Evolutionary conservation across 2,113 vertebrate species (phyloP), one percentile per base, ranked within the genome.

Genomic region (Burhinus oedicnemus): DNA sequence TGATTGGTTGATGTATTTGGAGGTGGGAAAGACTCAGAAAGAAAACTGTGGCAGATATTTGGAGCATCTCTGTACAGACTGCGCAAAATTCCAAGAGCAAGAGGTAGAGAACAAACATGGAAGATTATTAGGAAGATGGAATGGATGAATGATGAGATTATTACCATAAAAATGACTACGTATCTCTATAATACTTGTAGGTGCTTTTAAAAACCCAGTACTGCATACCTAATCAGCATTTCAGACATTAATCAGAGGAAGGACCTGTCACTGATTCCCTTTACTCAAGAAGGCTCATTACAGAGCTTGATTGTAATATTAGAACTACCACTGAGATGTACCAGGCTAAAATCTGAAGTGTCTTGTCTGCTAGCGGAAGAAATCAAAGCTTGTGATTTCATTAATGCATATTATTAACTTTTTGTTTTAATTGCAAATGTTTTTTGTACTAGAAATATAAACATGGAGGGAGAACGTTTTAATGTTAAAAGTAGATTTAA

Each of bases 251-350:
- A 93, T 95, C 93, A 97, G 77, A 78, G 8, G 9, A 89, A 96
- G 47, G 22, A 89, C 60, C 32, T 86, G 54, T 88, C 75, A 90
- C 72, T 92, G 86, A 95, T 92, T 95, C 45, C 8, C 9, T 84
- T 94, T 91, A 75, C 65, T 87, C n/a, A 78, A 84, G 70, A 84
- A 96, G 38, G 29, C 70, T 95, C 72, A 87, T 96, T 91, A 93
- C 42, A 91, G 77, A 89, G 38, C 65, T 93, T 96, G 94, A 95
- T 94, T 96, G 74, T 79, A 79, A 64, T 94, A 90, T 87, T 78
- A 79, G 74, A 94, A 81, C 61, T 96, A 88, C 95, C 83, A 94
- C 86, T 93, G 91, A 91, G 95, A 92, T n/a, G 32, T 89, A 82
- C 32, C 65, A 84, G 42, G 51, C 44, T 87, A 79, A 89, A 87